Percentiles rank a stretch among this genome's conserved stretches.
Conservation (phyloP, 2,888 invertebrate genomes). For the Eueremaeus valkanovi region DNA sequence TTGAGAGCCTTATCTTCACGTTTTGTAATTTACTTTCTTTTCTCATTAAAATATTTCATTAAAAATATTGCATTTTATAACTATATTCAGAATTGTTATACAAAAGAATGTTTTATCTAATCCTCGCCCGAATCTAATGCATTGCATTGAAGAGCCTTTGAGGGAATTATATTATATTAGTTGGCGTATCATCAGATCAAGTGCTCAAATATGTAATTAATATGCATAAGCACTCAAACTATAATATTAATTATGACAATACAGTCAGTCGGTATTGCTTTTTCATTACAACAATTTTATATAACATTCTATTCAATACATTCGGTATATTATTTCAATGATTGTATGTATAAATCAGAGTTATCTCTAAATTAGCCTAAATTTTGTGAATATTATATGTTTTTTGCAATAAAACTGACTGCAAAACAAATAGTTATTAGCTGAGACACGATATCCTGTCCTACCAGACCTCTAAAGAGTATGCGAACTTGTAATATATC, state of each 20-base stretch:
- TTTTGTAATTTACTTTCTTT: neutral
- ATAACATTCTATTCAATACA: too few species aligned
- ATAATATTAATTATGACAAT: neutral
- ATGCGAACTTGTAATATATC: too few species aligned
- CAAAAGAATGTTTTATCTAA: neutral
- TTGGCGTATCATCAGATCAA: neutral
- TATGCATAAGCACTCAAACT: slow-evolving; percentile 28
- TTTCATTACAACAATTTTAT: too few species aligned
- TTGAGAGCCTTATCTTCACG: neutral
- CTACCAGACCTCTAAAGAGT: too few species aligned
- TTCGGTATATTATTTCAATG: too few species aligned
- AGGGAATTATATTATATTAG: slow-evolving; percentile 1
- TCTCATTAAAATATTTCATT: slow-evolving; percentile 22
- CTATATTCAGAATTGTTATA: slow-evolving; percentile 5
- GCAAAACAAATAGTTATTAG: too few species aligned
- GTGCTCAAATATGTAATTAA: slow-evolving; percentile 20
- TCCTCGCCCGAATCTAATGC: slow-evolving; percentile 9
- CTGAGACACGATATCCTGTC: too few species aligned
- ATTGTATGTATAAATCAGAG: neutral
- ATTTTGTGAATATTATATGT: neutral
- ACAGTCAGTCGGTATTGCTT: too few species aligned
- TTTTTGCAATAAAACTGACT: too few species aligned
- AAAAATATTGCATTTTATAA: neutral
- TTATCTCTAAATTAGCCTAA: neutral
- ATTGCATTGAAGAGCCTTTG: neutral